Base-by-base conservation (phyloP, 1,140 invertebrate species). In the Panagrolaimus sp. region DNA sequence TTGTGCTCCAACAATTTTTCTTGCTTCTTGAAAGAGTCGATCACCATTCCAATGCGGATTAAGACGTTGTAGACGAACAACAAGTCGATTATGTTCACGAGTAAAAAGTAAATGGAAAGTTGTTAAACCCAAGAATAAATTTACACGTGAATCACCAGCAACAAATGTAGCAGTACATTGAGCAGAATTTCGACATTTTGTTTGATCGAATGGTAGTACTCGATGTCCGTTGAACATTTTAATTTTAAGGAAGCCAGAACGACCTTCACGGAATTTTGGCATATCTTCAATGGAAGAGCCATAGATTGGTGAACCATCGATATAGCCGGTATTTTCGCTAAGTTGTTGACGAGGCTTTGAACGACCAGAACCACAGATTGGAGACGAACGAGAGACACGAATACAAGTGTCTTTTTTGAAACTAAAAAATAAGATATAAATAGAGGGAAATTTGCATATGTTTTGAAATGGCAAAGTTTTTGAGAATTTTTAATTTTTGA, bases 1-100 rank as follows among this genome's bases (percentile, higher is more conserved):
- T 48, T 81, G 9, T 16, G 86, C 87, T 23, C 85, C 86, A 31
- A 87, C 75, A 25, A 87, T 86, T 74, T 87, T 87, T 69, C 86
- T 79, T 5, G 86, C 75, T 76, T 87, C 87, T 77, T 69, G 38
- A 46, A 43, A 45, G 38, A 66, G 5, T 16, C 25, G 23, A 27
- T 51, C 62, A 7, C 42, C 62, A 46, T 1, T 67, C 81, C 79
- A 81, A 31, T 76, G 70, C 8, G 79, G 79, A 66, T 81, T 81
- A 1, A 81, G 9, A 47, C 76, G 66, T 64, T 79, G 74, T 5
- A 81, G 78, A 23, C 68, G 45, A 7, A 53, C 27, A 9, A 77
- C 80, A 43, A 81, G 78, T 57, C 77, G 81, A 43, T 82, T 82
- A 65, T 82, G 80, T 47, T 82, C 80, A 27, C 74, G 65, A n/a